Conservation (phyloP, 37 sponge, comb jelly and placozoan species). For the Ephydatia muelleri region DNA sequence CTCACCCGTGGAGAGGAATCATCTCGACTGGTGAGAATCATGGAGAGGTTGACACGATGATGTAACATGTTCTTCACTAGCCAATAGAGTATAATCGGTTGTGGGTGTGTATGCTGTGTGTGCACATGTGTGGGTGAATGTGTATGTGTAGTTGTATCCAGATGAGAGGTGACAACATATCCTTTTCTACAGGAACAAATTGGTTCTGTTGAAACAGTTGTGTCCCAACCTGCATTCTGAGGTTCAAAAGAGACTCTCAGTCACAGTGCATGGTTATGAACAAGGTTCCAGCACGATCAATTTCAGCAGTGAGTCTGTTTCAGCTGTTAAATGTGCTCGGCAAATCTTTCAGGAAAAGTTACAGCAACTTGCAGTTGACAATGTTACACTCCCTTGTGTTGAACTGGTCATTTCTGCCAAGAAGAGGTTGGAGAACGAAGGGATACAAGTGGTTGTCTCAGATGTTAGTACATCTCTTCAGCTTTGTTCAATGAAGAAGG, state of each 20-base stretch:
- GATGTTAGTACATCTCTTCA: background rate
- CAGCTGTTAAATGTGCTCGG: background rate
- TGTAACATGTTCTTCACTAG: no score
- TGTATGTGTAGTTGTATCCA: background rate
- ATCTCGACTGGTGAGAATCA: no score
- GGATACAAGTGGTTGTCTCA: background rate
- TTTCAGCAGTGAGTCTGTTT: background rate
- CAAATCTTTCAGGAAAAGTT: background rate
- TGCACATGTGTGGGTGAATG: background rate
- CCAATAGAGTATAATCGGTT: no score
- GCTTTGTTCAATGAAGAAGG: background rate
- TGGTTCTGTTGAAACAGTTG: background rate
- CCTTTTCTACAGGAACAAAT: background rate
- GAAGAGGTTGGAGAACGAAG: background rate
- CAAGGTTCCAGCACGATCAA: background rate
- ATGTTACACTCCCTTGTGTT: background rate
- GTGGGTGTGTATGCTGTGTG: no score
- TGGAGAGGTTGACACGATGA: no score
- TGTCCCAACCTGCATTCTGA: slow-evolving; percentile 5
- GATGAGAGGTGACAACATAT: no score
- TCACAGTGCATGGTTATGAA: background rate
- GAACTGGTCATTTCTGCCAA: background rate
- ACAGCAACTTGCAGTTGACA: background rate
- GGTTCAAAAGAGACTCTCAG: background rate
- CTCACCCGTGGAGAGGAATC: no score